phyloP scores from a whole-genome alignment of 2,797 vertebrate genomes.

The Lophotriccus pileatus region DNA sequence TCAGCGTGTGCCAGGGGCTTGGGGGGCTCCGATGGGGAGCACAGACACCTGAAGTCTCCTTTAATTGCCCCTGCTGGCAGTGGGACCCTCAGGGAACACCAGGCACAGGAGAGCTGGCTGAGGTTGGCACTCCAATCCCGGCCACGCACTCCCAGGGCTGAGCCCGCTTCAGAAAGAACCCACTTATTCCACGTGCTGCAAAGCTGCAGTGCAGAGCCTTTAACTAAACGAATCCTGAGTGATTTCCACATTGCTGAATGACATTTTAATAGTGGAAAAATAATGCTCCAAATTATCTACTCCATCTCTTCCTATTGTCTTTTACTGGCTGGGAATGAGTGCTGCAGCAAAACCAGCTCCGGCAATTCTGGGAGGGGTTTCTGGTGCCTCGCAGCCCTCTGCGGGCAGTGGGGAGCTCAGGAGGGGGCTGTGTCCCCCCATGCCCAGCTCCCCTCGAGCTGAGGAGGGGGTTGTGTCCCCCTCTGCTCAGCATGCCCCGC shows the following conservation, averaged over 20 bases:
- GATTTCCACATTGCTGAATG: slow-evolving; percentile 28
- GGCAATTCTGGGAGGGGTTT: neutral
- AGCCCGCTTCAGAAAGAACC: neutral
- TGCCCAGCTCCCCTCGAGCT: neutral
- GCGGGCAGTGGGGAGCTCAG: neutral
- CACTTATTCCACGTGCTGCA: neutral
- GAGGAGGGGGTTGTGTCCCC: neutral
- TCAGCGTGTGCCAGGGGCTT: rapidly evolving
- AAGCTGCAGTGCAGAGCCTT: neutral
- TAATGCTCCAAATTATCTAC: slow-evolving; percentile 48
- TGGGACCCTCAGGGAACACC: neutral
- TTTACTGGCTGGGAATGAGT: neutral
- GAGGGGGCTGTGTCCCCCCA: neutral
- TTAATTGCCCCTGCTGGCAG: neutral
- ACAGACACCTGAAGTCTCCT: neutral
- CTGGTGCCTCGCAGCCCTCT: slow-evolving; percentile 21
- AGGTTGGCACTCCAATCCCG: rapidly evolving
- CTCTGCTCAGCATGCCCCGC: neutral
- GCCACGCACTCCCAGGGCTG: rapidly evolving
- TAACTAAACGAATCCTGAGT: neutral
- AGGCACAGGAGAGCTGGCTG: neutral
- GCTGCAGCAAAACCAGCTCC: slow-evolving; percentile 40
- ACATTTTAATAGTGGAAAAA: slow-evolving; percentile 45
- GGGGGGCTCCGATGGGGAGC: neutral
- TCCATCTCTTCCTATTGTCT: slow-evolving; percentile 55